Percentiles rank a stretch among this genome's conserved stretches.
phyloP scores from a whole-genome alignment of 2,888 invertebrate species.

The Parochlus steinenii region DNA sequence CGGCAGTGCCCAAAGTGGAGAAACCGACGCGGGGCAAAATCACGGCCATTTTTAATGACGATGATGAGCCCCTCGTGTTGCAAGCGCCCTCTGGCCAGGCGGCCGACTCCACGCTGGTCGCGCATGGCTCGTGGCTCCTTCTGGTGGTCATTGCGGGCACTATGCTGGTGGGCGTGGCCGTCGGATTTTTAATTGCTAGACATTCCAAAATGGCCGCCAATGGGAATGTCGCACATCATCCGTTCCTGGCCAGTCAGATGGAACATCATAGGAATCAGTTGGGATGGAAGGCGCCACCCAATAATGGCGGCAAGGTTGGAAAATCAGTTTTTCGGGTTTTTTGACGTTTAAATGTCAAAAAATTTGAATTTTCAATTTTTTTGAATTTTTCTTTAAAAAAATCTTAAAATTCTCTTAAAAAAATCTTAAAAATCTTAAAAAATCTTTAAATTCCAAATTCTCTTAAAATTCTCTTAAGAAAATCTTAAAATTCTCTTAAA shows the following conservation, averaged over 20 bases:
- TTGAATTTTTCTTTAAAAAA: no score
- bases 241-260: no score
- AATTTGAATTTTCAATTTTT: no score
- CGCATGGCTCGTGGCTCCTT: no score
- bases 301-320: slow-evolving; percentile 11
- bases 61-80: slow-evolving; percentile 3
- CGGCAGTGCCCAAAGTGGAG: slow-evolving; percentile 19
- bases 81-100: not conserved
- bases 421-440: no score
- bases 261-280: slow-evolving; percentile 13
- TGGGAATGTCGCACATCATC: no score
- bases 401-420: no score
- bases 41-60: not conserved
- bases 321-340: no score
- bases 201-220: not conserved
- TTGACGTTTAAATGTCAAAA: no score
- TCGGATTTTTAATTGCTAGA: slow-evolving; percentile 3
- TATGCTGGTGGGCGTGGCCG: slow-evolving; percentile 7
- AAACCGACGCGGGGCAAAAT: slow-evolving; percentile 21
- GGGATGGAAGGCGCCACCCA: slow-evolving; percentile 9
- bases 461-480: no score
- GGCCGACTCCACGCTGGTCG: not conserved
- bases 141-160: slow-evolving; percentile 7
- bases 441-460: no score
- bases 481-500: no score